Base-by-base conservation (phyloP, 2,888 invertebrate species). In the Dioctria linearis region DNA sequence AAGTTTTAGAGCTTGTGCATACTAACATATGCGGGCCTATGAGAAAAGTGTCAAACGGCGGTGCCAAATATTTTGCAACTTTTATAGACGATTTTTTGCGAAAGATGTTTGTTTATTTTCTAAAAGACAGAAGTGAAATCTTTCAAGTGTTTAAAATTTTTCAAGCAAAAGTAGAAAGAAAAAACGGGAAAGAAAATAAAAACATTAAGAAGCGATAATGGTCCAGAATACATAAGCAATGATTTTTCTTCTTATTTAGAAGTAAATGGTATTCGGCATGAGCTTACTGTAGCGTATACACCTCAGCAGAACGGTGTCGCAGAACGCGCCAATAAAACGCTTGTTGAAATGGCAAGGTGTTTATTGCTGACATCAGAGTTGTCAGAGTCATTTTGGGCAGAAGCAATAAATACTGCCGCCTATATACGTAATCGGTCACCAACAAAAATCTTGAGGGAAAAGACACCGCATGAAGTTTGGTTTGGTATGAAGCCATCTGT, bases 291-390 rank as follows among this genome's bases (percentile, higher is more conserved):
- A 11, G 49, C 59, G n/a, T 81, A 83, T 37, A 82, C 83, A 2
- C 83, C 82, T 2, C 82, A 83, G 37, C 82, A 83, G 80, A 84
- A 83, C 5, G 83, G 83, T n/a, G 80, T 83, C 43, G 82, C 82
- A 3, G 83, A 83, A 69, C 59, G 82, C 6, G 82, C 79, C 4
- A 83, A 83, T 39, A 59, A 82, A 42, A 82, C 83, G 4, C 80
- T 84, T 11, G 80, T 86, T 37, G 85, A 86, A 11, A 82, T 83
- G 76, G 84, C 85, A 4, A 82, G 86, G 37, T 82, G 84, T 43
- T 84, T 87, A 83, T 40, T 87, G 40, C 13, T 83, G 1, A 80
- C 84, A 40, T 78, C 83, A 49, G 82, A 78, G 8, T 66, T 86
- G 37, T 83, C 13, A 84, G 85, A 81, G 67, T 42, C 81, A 39